Evolutionary conservation across 2,888 invertebrate species (phyloP), one percentile per base, ranked within the genome.

Genomic region (Cheilosia urbana): DNA sequence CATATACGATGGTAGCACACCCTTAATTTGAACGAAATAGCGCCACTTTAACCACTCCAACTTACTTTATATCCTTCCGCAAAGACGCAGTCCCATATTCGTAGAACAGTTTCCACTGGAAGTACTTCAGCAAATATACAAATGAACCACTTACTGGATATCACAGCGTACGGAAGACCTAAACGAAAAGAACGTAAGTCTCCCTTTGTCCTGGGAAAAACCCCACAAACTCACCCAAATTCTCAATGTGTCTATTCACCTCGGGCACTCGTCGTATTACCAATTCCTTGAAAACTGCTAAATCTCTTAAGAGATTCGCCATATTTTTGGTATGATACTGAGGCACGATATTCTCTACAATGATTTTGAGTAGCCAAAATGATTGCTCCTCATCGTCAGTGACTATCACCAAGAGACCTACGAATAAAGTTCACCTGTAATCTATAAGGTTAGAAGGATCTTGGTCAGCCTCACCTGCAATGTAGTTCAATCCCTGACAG

Each of bases 21-120:
- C 21, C 1, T 21, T 21, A 27, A 4, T 27, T 27, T 5, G 6
- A 30, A 30, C 5, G 30, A 19, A 21, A 40, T 15, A 5, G 9
- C 21, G 7, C 17, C n/a, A n/a, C n/a, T 19, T 19, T 15, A 6
- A 13, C 17, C 21, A 34, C 11, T 4, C 9, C 30, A 47, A 80
- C 84, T 84, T 87, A 90, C 92, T 89, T 98, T 98, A 80, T 96
- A 96, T 53, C 98, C 98, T 92, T 99, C 98, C 89, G 96, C 96
- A 93, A 99, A 98, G 80, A 98, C 93, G 90, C 98, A 98, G 92
- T 99, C 98, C 98, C 98, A 98, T 92, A 98, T 96, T 90, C 98
- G 94, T 24, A 98, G 93, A 51, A 98, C 98, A 7, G 98, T 98
- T 95, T 98, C 98, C 78, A 97, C 96, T 0, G 98, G 98, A 81